Evolutionary conservation across 2,797 vertebrate species (phyloP), one percentile per base, ranked within the genome.

Genomic region (Cetoscarus ocellatus): DNA sequence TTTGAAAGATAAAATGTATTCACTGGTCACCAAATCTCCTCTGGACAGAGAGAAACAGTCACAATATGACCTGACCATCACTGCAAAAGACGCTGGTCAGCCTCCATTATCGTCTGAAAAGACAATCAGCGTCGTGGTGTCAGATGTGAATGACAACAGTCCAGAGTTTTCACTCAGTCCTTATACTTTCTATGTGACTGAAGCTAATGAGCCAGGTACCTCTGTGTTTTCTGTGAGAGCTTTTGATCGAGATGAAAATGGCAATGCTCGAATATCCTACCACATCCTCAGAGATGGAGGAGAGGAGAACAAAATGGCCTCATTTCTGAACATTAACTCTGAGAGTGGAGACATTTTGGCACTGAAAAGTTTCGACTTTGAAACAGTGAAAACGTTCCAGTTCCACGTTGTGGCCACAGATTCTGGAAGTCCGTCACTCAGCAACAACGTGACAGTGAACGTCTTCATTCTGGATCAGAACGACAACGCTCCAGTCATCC

Each of bases 111-210:
- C 84, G 14, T 82, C 88, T 8, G 77, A 73, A 2, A 91, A 86
- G 69, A 85, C 70, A 3, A 50, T 93, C 18, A 75, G 58, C 8
- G 81, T 94, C 5, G 40, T 75, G 27, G 69, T 96, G 12, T 91
- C 90, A 38, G 93, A 94, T 79, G 90, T 93, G 4, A 94, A 94
- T 78, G 93, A 94, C 14, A 94, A 94, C 54, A 70, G 75, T 38
- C 93, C 90, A 38, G 62, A 75, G 54, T 93, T 94, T 83, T 75
- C 67, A 9, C 62, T 45, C 2, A 87, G 49, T 47, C 86, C 86
- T 0, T 91, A 92, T 51, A 82, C 38, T 8, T 89, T 93, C 43
- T 93, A 93, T 87, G 49, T 94, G 3, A 59, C 35, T 13, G 92
- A 94, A 55, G 94, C 93, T 45, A 95, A 94, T 48, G n/a, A 62